Evolutionary conservation across 2,888 invertebrate genomes (phyloP), one percentile per base, ranked within the genome.

Genomic region (Cantharis rustica): DNA sequence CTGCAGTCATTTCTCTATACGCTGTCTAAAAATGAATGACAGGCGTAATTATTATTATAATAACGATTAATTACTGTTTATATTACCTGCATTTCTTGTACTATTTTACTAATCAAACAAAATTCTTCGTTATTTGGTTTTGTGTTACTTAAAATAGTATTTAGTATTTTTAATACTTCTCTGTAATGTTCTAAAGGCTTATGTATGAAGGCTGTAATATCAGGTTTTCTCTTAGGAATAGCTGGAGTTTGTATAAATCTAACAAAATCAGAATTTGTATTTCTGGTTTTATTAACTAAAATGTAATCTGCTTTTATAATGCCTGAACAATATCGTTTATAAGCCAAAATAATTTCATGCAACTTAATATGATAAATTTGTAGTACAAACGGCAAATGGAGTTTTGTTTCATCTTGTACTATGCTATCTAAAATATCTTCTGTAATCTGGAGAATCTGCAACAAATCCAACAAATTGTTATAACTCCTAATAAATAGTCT

Each of bases 301-400:
- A 96, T 93, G 86, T 95, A 96, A 85, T 96, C 96, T 69, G 96
- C 95, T 85, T 94, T 91, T 86, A 96, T 95, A 79, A 96, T 91
- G 78, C 96, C 96, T 82, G 94, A 92, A 86, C 95, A 94, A 88
- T 96, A 96, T 84, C 94, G 93, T 86, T 94, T 93, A 88, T 96
- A 96, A 69, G 94, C 93, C 70, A 93, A 92, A 85, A 93, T 93
- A 83, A 95, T 93, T 83, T 92, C 92, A 81, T 92, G 91, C 77
- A 95, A 91, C 88, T 95, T 94, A 68, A 92, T 91, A 68, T 94
- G 89, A 86, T 96, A 96, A 2, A 93, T 92, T 47, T 93, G 91
- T 3, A 93, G 91, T 68, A 94, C 90, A 23, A 92, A 91, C 78
- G 92, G 91, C 64, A 93, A 90, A 81, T 93, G 92, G 61, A 91